Percentiles rank a stretch among this genome's conserved stretches.
phyloP scores from a whole-genome alignment of 2,888 invertebrate genomes.

The Calliopum simillimum region DNA sequence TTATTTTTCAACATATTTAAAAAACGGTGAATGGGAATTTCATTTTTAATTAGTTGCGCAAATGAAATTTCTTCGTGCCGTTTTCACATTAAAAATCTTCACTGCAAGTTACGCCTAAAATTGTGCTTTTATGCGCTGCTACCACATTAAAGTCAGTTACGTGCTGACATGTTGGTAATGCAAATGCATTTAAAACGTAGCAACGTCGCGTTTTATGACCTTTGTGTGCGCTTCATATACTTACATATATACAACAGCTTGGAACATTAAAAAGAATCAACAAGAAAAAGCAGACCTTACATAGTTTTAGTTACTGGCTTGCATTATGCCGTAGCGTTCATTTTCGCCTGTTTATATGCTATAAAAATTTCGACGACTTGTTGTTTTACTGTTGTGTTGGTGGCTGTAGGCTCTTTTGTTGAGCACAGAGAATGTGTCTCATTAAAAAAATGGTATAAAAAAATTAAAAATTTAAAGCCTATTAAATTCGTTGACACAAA shows the following conservation, averaged over 20 bases:
- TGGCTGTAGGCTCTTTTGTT: background rate
- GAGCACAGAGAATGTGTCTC: background rate
- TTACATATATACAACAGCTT: background rate
- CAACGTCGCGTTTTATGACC: conserved; percentile 12
- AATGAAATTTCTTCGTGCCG: conserved; percentile 45
- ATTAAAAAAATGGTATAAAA: background rate
- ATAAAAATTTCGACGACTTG: conserved; percentile 34
- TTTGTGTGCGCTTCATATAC: background rate
- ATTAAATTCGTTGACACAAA: conserved; percentile 11
- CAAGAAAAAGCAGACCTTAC: conserved; percentile 32
- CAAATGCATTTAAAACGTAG: conserved; percentile 13
- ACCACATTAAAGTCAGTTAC: background rate
- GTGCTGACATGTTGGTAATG: conserved; percentile 26
- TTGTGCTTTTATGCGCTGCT: background rate
- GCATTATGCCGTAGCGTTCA: background rate
- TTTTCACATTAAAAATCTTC: conserved; percentile 28
- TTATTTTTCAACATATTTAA: no score
- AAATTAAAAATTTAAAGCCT: background rate
- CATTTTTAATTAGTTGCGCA: conserved; percentile 50
- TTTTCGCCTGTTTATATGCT: conserved; percentile 36
- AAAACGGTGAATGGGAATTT: conserved; percentile 40
- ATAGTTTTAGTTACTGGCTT: conserved; percentile 39
- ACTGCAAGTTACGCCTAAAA: background rate
- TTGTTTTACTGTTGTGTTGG: background rate
- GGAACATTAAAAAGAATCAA: conserved; percentile 6